Base-by-base conservation (phyloP, 2,888 invertebrate species). In the Drosophila niveifrons region DNA sequence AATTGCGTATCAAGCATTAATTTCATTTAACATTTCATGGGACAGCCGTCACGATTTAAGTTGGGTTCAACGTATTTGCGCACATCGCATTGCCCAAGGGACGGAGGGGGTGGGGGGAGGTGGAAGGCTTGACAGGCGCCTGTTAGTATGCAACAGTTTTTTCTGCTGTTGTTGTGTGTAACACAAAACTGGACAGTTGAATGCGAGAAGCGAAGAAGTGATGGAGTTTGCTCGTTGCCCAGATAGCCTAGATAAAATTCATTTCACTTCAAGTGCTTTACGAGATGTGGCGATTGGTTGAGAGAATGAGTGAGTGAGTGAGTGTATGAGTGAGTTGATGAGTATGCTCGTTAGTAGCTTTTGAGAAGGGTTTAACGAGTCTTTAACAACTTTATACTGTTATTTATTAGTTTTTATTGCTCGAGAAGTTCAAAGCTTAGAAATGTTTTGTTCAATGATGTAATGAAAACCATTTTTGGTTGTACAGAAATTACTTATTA, bases 1-100 rank as follows among this genome's bases (percentile, higher is more conserved):
- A 72, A 70, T 70, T 69, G 66, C 64, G 69, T 66, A 69, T 63
- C 72, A 53, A 47, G 66, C 63, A 75, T 72, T 72, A 73, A 73
- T 75, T 75, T 75, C 61, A 66, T 72, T 72, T 72, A 46, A 65
- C 62, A 68, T 65, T 66, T 62, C 68, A 62, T 58, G 43, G 51
- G 51, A 59, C 58, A 56, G 43, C 28, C 68, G 59, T 64, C 56
- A 52, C 50, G 64, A 51, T 68, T 48, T 59, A 69, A 69, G 34
- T 47, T 23, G 55, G 51, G 56, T 52, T 72, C 59, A 64, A 48
- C 59, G 48, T 31, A 36, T 64, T 31, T 58, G 39, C 6, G 4
- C 31, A 31, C 15, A 31, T 3, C 31, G 13, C 31, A 50, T 11
- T 13, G 29, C 39, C 29, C 55, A 8, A 34, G 41, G 43, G 48